These are phyloP conservation scores for Sinotaia quadrata DNA, from an alignment of 2,888 invertebrate species.

Conservation along the genomic window DNA sequence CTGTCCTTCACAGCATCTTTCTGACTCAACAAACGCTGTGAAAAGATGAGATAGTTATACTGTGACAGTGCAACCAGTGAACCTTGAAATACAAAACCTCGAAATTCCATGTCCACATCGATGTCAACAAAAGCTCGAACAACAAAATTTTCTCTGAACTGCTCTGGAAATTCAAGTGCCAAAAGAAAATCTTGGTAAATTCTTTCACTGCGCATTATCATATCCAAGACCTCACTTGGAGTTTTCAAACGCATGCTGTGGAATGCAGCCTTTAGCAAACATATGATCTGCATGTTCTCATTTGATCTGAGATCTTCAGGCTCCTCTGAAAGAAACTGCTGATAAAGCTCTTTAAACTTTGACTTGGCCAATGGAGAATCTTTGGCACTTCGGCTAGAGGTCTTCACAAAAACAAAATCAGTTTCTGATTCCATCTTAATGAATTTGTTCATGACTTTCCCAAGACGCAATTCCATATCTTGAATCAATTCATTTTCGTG, in stretches of 20 bases:
- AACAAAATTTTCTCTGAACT: constrained; percentile 59
- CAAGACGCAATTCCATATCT: constrained; percentile 39
- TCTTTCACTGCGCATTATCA: constrained; percentile 58
- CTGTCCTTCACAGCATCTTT: constrained; percentile 40
- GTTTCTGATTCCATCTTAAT: constrained; percentile 29
- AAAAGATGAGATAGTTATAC: constrained; percentile 61
- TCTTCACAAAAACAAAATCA: constrained; percentile 59
- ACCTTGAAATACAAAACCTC: constrained; percentile 56
- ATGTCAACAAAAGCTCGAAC: constrained; percentile 57
- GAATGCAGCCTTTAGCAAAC: constrained; percentile 56
- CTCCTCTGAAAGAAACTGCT: constrained; percentile 34
- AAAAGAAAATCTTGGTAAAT: constrained; percentile 61
- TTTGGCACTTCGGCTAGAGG: constrained; percentile 62
- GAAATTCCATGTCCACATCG: constrained; percentile 63
- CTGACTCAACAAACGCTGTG: constrained; percentile 42
- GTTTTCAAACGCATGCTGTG: constrained; percentile 48
- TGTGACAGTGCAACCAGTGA: constrained; percentile 55
- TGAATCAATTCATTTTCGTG: constrained; percentile 40
- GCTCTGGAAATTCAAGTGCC: constrained; percentile 49
- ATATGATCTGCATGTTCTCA: constrained; percentile 57
- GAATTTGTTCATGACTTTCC: constrained; percentile 43
- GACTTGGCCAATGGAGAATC: constrained; percentile 56
- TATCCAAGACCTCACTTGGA: constrained; percentile 53
- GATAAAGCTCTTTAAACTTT: constrained; percentile 50
- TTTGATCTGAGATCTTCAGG: background rate